Conservation (phyloP, 2,113 vertebrate genomes). For the Gavialis gangeticus region DNA sequence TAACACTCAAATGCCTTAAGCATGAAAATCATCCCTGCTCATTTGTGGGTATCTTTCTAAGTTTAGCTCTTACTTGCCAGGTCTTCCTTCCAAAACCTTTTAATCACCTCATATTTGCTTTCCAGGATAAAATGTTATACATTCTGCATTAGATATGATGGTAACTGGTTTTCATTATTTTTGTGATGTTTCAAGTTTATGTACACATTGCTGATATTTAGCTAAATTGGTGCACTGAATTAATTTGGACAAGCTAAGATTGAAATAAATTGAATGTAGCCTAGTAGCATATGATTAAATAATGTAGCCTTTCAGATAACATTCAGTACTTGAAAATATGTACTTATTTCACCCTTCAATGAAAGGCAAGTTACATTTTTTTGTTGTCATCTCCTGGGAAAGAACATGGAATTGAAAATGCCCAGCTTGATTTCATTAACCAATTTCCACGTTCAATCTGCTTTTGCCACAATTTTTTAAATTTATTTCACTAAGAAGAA, state of each 20-base stretch:
- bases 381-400: background rate
- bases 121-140: background rate
- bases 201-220: background rate
- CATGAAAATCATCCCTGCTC: background rate
- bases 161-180: background rate
- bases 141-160: background rate
- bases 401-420: background rate
- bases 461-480: slow-evolving; percentile 5
- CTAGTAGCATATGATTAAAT: background rate
- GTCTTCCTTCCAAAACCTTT: background rate
- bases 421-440: background rate
- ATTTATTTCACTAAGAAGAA: slow-evolving; percentile 43
- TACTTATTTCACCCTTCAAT: background rate
- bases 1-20: background rate
- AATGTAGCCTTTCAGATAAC: slow-evolving; percentile 21
- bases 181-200: slow-evolving; percentile 20
- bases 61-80: background rate
- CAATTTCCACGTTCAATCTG: background rate
- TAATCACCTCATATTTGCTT: background rate
- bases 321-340: background rate
- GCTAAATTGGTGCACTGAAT: slow-evolving; percentile 36
- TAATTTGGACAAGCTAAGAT: slow-evolving; percentile 24
- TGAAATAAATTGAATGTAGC: slow-evolving; percentile 12
- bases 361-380: background rate
- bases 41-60: background rate